Conservation (phyloP, 2,113 vertebrate genomes). For the Corythornis cristatus region DNA sequence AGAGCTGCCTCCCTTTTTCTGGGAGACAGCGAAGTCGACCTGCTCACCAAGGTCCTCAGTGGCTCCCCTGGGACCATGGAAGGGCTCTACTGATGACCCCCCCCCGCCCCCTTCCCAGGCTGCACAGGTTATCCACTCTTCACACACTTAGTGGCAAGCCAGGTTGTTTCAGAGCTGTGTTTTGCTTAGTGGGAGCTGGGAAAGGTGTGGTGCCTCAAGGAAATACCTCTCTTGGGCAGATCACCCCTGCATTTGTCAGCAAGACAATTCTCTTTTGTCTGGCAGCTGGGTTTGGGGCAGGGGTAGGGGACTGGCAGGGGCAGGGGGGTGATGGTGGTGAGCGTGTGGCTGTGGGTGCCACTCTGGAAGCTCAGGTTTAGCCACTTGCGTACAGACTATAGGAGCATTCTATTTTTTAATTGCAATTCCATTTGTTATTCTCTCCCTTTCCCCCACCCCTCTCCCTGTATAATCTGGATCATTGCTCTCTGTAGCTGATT, state of each 20-base stretch:
- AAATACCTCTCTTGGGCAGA: conserved; percentile 29
- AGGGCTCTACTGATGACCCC: not conserved
- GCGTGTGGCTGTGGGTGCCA: not conserved
- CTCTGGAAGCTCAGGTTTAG: conserved; percentile 35
- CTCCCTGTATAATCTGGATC: conserved; percentile 75
- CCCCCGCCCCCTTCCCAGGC: not conserved
- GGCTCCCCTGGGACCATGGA: conserved; percentile 28
- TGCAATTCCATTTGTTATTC: conserved; percentile 72
- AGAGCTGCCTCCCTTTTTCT: conserved; percentile 73
- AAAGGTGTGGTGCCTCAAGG: conserved; percentile 31
- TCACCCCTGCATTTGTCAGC: conserved; percentile 48
- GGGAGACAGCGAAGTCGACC: conserved; percentile 2
- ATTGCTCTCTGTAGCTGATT: conserved; percentile 83
- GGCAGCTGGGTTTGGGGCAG: not conserved
- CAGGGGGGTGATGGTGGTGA: no score
- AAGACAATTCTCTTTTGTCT: conserved; percentile 55
- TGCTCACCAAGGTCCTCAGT: conserved; percentile 48
- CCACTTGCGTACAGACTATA: conserved; percentile 6
- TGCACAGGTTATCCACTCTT: conserved; percentile 3
- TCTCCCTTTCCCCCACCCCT: conserved; percentile 51
- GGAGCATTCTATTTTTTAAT: conserved; percentile 68
- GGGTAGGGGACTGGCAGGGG: not conserved
- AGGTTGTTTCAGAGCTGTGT: conserved; percentile 41
- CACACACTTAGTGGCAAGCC: conserved; percentile 6
- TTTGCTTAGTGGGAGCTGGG: conserved; percentile 34